phyloP scores from a whole-genome alignment of 2,797 vertebrate species.

The Tokudaia tokunoshimensis region DNA sequence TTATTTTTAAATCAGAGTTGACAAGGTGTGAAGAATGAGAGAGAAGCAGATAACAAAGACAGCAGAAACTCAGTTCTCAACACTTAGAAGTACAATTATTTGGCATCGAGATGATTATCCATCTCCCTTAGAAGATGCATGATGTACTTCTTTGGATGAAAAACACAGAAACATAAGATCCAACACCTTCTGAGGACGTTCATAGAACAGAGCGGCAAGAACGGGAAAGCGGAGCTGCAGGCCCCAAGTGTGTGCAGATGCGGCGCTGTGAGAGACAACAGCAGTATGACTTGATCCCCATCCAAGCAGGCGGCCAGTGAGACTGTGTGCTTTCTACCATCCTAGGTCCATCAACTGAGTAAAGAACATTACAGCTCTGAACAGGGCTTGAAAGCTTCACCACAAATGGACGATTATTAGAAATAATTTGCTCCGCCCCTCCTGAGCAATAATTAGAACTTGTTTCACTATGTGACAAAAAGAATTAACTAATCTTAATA shows the following conservation, averaged over 20 bases:
- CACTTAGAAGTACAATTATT: conserved; percentile 35
- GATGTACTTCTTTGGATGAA: neutral
- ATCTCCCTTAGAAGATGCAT: neutral
- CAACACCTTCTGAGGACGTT: neutral
- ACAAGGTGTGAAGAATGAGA: conserved; percentile 9
- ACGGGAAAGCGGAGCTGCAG: neutral
- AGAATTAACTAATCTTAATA: conserved; percentile 33
- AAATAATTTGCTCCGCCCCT: conserved; percentile 48
- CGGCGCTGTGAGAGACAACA: neutral
- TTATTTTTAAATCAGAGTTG: conserved; percentile 33
- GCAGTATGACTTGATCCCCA: neutral
- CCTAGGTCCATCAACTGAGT: neutral
- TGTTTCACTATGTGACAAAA: neutral
- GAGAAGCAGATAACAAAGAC: neutral
- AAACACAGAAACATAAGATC: neutral
- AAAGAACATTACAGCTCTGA: neutral
- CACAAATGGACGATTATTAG: neutral
- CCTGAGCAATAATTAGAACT: conserved; percentile 16
- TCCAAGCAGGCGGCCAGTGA: neutral
- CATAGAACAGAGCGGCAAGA: neutral
- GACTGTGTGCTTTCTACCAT: neutral
- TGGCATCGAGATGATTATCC: conserved; percentile 3
- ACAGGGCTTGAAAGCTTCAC: neutral
- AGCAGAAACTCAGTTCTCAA: neutral
- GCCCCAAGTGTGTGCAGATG: neutral